Conservation (phyloP, 2,888 invertebrate species). For the Balanococcus diminutus region DNA sequence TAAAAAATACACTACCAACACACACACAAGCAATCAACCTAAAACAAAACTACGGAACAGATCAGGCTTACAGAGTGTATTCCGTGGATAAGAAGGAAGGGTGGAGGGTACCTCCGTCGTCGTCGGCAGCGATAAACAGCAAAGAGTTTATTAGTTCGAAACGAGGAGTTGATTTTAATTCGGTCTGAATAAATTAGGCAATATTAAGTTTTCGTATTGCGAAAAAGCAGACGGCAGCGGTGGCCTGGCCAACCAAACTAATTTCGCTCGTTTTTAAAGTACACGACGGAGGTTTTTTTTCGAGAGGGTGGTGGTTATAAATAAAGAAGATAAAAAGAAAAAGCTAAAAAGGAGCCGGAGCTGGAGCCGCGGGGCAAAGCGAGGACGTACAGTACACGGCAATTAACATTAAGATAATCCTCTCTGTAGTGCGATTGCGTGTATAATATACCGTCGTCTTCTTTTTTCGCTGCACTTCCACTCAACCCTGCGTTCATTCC, state of each 20-base stretch:
- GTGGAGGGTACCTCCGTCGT: too few species aligned
- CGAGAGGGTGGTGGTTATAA: conserved; percentile 36
- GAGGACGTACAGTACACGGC: conserved; percentile 50
- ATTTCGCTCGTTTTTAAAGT: conserved; percentile 50
- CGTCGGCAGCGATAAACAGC: neutral
- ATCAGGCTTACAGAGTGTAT: too few species aligned
- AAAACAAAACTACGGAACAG: too few species aligned
- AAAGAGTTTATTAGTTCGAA: conserved; percentile 31
- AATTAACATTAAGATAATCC: conserved; percentile 54
- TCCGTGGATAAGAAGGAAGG: too few species aligned
- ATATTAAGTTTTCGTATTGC: conserved; percentile 11
- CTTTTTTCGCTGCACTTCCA: conserved; percentile 13
- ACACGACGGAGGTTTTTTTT: neutral
- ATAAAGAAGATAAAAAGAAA: conserved; percentile 53
- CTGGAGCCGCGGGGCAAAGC: neutral
- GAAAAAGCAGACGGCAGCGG: neutral
- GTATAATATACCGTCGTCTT: neutral
- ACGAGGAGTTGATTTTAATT: conserved; percentile 51
- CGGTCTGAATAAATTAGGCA: conserved; percentile 47
- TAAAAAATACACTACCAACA: too few species aligned
- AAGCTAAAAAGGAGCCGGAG: conserved; percentile 28
- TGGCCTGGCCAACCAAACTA: conserved; percentile 16
- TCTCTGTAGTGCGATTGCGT: conserved; percentile 22
- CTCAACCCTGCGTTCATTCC: neutral
- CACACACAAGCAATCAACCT: too few species aligned